These are phyloP conservation scores for Phylloscopus trochiloides DNA, from an alignment of 2,113 vertebrate genomes.

Conservation along the genomic window DNA sequence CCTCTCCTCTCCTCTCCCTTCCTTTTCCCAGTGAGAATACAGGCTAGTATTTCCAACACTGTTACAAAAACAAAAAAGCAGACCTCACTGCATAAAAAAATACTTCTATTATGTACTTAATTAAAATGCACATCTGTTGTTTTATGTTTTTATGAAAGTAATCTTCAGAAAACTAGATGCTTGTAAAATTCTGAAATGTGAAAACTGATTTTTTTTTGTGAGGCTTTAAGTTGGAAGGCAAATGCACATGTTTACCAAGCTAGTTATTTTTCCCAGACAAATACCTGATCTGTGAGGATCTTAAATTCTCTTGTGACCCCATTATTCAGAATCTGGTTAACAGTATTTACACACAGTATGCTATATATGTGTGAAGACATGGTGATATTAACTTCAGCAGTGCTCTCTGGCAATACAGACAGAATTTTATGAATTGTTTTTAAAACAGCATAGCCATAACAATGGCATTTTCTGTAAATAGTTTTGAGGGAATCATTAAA, in stretches of 20 bases:
- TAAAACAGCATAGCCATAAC: not conserved
- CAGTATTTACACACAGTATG: not conserved
- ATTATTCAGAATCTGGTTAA: not conserved
- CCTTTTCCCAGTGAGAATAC: not conserved
- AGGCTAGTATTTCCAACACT: not conserved
- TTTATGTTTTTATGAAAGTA: constrained; percentile 17
- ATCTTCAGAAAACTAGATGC: not conserved
- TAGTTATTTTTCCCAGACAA: not conserved
- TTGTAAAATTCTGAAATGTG: not conserved
- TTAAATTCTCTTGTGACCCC: not conserved
- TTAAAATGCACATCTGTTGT: not conserved
- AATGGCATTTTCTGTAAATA: not conserved
- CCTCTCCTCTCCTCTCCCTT: too few species aligned
- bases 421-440: not conserved
- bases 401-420: not conserved
- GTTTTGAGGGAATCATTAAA: constrained; percentile 32
- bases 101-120: not conserved
- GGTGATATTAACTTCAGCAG: not conserved
- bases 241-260: not conserved
- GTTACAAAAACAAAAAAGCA: not conserved
- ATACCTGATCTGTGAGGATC: not conserved
- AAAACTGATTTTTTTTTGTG: not conserved
- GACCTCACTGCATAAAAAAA: not conserved
- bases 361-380: not conserved
- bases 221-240: not conserved